A percentile compares a stretch with the other conserved stretches of the same genome.
Evolutionary conservation across 2,888 invertebrate genomes (phyloP).

Genomic region (Pseudanteris insignis): DNA sequence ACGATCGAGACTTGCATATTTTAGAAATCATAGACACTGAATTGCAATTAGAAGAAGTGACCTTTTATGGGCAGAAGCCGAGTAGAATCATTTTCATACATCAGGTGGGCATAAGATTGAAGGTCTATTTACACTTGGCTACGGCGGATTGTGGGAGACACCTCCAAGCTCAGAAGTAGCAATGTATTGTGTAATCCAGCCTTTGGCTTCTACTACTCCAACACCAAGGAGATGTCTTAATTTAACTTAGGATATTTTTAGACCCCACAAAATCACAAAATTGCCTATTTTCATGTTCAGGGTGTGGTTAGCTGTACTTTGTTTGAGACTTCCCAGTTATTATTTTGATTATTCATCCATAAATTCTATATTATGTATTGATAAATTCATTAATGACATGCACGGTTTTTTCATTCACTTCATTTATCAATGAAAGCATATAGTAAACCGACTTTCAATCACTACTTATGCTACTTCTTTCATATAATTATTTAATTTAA

Average conservation of each 20-base stretch:
- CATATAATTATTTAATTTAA: too few relatives aligned
- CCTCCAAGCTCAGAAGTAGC: constrained; percentile 40
- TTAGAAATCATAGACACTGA: constrained; percentile 21
- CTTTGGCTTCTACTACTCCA: constrained; percentile 46
- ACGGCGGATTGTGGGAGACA: constrained; percentile 41
- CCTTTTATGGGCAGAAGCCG: constrained; percentile 47
- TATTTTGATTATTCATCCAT: too few relatives aligned
- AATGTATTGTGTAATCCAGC: constrained; percentile 50
- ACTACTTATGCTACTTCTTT: too few relatives aligned
- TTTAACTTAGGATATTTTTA: constrained; percentile 51
- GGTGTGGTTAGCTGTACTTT: constrained; percentile 26
- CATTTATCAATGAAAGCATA: too few relatives aligned
- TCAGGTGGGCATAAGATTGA: constrained; percentile 50
- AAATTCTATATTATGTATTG: too few relatives aligned
- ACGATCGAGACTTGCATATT: constrained; percentile 3
- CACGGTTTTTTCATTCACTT: too few relatives aligned
- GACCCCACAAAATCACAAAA: constrained; percentile 42
- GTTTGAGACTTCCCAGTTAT: too few relatives aligned
- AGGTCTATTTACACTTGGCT: constrained; percentile 48
- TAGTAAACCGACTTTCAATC: too few relatives aligned
- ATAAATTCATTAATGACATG: too few relatives aligned
- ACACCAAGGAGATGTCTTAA: constrained; percentile 48
- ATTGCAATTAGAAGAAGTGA: constrained; percentile 39
- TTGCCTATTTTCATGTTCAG: constrained; percentile 35
- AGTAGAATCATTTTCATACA: constrained; percentile 50